Percentiles rank a stretch among this genome's conserved stretches.
phyloP scores from a whole-genome alignment of 1,140 invertebrate species.

The Euborellia annulipes region DNA sequence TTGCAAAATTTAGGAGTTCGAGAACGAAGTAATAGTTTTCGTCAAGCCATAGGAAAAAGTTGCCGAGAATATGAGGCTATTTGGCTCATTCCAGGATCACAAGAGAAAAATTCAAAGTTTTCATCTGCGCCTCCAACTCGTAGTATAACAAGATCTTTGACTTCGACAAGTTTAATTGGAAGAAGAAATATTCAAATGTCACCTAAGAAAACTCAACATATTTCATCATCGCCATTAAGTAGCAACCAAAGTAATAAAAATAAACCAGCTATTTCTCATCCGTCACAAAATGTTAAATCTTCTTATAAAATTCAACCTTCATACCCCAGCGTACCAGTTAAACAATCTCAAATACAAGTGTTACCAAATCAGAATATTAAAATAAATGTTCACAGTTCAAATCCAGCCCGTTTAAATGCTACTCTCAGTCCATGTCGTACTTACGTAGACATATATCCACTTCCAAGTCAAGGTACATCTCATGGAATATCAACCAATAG shows the following conservation, averaged over 20 bases:
- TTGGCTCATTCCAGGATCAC: slow-evolving; percentile 2
- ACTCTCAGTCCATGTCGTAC: too few relatives aligned
- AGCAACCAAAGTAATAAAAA: slow-evolving; percentile 7
- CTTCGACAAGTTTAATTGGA: too few relatives aligned
- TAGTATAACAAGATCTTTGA: too few relatives aligned
- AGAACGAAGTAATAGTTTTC: slow-evolving; percentile 28
- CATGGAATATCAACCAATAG: too few relatives aligned
- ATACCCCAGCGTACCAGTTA: too few relatives aligned
- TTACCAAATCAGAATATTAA: slow-evolving; percentile 1
- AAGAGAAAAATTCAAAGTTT: not conserved
- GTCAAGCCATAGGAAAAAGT: slow-evolving; percentile 26
- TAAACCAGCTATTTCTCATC: not conserved
- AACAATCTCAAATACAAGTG: not conserved
- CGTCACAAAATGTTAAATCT: not conserved
- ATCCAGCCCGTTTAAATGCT: too few relatives aligned
- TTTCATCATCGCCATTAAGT: slow-evolving; percentile 1
- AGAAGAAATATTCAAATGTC: not conserved
- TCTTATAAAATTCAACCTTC: too few relatives aligned
- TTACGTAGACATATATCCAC: too few relatives aligned
- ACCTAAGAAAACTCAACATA: not conserved
- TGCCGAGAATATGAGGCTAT: slow-evolving; percentile 11
- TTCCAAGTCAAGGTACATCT: too few relatives aligned
- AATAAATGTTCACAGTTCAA: not conserved
- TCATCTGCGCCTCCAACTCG: too few relatives aligned
- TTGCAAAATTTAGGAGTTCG: slow-evolving; percentile 17